Conservation (phyloP, 1,140 invertebrate species). For the Marisa cornuarietis region DNA sequence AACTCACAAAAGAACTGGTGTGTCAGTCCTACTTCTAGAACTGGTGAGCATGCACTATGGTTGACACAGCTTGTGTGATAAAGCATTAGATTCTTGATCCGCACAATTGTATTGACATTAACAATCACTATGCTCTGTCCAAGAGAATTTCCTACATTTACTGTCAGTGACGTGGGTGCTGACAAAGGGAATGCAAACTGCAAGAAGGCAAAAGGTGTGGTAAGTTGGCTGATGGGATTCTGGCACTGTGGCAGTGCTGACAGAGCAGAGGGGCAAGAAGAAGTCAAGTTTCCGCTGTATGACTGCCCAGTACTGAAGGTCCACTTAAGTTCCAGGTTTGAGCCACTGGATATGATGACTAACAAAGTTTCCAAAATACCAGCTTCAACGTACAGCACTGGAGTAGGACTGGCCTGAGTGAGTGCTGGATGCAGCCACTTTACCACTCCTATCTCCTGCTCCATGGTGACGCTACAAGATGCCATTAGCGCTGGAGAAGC, state of each 20-base stretch:
- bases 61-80: constrained; percentile 3
- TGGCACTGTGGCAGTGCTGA: constrained; percentile 14
- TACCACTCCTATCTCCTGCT: constrained; percentile 28
- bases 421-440: constrained; percentile 34
- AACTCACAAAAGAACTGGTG: constrained; percentile 1
- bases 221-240: constrained; percentile 25
- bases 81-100: constrained; percentile 6
- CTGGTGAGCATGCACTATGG: not conserved
- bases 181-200: constrained; percentile 17
- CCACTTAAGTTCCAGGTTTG: constrained; percentile 30
- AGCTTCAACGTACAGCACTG: constrained; percentile 24
- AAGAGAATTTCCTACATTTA: constrained; percentile 26
- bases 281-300: constrained; percentile 5
- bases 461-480: constrained; percentile 24
- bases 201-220: constrained; percentile 32
- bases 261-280: constrained; percentile 26
- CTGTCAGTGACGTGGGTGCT: constrained; percentile 5
- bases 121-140: constrained; percentile 16
- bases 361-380: constrained; percentile 23
- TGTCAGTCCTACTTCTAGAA: constrained; percentile 5
- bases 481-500: not conserved
- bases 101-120: constrained; percentile 7
- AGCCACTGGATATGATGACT: constrained; percentile 30
- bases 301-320: constrained; percentile 9
- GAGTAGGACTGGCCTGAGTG: not conserved